phyloP scores from a whole-genome alignment of 2,113 vertebrate genomes.

The Phaetusa simplex region DNA sequence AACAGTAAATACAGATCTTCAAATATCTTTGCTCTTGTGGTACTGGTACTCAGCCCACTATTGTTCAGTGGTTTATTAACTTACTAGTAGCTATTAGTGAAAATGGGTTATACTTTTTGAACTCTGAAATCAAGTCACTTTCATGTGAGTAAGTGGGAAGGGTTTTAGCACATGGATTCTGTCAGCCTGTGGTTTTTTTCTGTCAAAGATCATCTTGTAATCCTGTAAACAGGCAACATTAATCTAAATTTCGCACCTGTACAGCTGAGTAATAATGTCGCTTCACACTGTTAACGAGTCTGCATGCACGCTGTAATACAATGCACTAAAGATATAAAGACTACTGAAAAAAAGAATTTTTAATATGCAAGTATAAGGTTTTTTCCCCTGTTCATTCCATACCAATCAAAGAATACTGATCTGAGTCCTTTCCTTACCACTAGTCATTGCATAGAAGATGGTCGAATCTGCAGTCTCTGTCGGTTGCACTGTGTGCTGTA shows the following conservation, averaged over 20 bases:
- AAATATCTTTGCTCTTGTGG: background rate
- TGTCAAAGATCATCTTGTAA: slow-evolving; percentile 35
- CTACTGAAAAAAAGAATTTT: background rate
- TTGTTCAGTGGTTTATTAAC: background rate
- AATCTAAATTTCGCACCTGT: slow-evolving; percentile 63
- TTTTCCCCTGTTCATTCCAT: background rate
- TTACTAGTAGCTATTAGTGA: background rate
- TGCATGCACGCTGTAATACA: background rate
- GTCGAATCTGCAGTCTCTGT: background rate
- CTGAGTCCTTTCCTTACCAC: background rate
- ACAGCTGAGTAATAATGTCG: slow-evolving; percentile 25
- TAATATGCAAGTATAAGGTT: background rate
- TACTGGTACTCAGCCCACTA: background rate
- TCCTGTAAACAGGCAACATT: slow-evolving; percentile 43
- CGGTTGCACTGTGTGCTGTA: background rate
- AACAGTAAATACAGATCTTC: background rate
- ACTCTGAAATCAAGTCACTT: slow-evolving; percentile 43
- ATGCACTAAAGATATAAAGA: background rate
- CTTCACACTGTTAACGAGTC: slow-evolving; percentile 24
- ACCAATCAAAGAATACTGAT: background rate
- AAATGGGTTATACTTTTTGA: slow-evolving; percentile 38
- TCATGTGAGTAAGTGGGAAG: slow-evolving; percentile 8
- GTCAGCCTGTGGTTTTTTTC: slow-evolving; percentile 40
- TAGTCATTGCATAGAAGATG: background rate
- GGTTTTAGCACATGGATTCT: slow-evolving; percentile 42